Evolutionary conservation across 2,888 invertebrate genomes (phyloP).

Genomic region (Augiades crinisus): DNA sequence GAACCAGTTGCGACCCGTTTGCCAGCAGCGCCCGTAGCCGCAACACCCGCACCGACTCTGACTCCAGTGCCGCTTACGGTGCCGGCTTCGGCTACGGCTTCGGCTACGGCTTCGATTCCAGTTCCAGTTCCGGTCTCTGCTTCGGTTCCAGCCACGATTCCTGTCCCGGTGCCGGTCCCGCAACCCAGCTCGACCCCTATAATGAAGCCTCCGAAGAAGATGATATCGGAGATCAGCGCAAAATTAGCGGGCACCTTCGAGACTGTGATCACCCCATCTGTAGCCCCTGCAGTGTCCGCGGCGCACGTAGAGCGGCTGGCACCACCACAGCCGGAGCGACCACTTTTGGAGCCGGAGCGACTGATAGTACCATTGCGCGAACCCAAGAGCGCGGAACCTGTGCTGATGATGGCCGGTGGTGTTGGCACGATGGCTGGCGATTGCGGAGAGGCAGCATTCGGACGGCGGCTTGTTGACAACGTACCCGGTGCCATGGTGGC

Average conservation of each 20-base stretch:
- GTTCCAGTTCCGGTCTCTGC: constrained; percentile 33
- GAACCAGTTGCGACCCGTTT: constrained; percentile 31
- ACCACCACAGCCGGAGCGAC: constrained; percentile 28
- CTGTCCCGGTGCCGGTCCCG: neutral
- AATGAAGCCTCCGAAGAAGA: constrained; percentile 68
- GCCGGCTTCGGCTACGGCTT: constrained; percentile 28
- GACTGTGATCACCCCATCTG: constrained; percentile 39
- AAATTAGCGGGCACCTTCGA: constrained; percentile 63
- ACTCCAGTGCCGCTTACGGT: constrained; percentile 32
- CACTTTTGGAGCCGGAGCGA: constrained; percentile 32
- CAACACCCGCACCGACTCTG: neutral
- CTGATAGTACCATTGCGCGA: constrained; percentile 27
- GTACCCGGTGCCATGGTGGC: constrained; percentile 58
- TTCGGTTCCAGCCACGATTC: constrained; percentile 6
- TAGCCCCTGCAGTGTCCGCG: constrained; percentile 15
- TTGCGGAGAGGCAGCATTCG: constrained; percentile 34
- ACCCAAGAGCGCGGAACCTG: constrained; percentile 26
- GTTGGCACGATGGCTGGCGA: constrained; percentile 37
- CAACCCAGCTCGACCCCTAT: constrained; percentile 50
- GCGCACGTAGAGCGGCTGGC: constrained; percentile 14
- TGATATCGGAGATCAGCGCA: constrained; percentile 71
- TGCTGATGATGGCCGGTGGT: constrained; percentile 8
- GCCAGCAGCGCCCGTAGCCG: constrained; percentile 6
- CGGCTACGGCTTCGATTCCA: constrained; percentile 27
- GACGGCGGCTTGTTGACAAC: constrained; percentile 46